Evolutionary conservation across 2,797 vertebrate species (phyloP).

Genomic region (Pempheris klunzingeri): DNA sequence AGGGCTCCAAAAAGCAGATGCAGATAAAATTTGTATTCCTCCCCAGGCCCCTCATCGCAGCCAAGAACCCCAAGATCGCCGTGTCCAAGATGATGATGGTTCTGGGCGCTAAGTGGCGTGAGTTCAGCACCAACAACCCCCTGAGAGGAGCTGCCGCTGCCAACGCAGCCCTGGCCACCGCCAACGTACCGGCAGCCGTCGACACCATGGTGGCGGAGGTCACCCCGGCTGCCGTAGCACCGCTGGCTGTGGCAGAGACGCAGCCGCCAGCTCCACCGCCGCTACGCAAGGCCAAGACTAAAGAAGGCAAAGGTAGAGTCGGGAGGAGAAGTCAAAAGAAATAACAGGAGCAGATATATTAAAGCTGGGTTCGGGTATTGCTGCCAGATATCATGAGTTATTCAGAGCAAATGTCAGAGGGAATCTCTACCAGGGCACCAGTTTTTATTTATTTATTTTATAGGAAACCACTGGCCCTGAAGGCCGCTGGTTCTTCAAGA

Average conservation of each 20-base stretch:
- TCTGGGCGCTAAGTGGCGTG: constrained; percentile 96
- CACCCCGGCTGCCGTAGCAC: constrained; percentile 24
- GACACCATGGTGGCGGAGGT: constrained; percentile 92
- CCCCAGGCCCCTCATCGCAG: constrained; percentile 94
- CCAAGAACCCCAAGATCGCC: constrained; percentile 98
- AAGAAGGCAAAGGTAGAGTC: constrained; percentile 95
- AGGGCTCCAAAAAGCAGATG: no score
- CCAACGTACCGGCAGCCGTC: constrained; percentile 91
- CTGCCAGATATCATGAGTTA: no score
- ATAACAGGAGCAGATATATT: neutral
- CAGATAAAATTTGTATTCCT: neutral
- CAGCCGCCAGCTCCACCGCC: constrained; percentile 85
- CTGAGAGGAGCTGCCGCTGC: constrained; percentile 94
- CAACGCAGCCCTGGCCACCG: constrained; percentile 91
- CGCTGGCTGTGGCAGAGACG: constrained; percentile 45
- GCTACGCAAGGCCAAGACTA: constrained; percentile 96
- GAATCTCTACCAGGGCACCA: no score
- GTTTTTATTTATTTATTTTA: no score
- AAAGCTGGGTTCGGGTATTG: neutral
- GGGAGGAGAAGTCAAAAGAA: constrained; percentile 2
- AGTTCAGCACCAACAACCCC: constrained; percentile 99
- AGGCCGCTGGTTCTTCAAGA: neutral
- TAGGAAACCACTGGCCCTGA: neutral
- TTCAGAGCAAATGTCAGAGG: neutral
- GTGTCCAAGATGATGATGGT: constrained; percentile 99